Conservation (phyloP, 2,797 vertebrate species). For the Moxostoma hubbsi region DNA sequence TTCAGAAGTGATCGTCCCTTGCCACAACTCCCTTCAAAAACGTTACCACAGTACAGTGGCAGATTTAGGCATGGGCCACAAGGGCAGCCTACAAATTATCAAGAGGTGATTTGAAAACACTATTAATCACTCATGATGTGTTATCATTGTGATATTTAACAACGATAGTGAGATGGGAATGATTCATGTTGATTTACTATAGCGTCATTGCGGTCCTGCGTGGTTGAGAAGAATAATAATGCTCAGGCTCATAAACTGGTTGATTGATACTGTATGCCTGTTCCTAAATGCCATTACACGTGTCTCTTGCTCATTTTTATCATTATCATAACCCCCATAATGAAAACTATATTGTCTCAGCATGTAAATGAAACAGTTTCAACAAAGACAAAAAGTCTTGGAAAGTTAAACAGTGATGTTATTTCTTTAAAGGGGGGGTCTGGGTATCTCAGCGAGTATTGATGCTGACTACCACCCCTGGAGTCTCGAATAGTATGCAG, state of each 20-base stretch:
- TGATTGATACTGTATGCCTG: no score
- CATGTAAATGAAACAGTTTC: neutral
- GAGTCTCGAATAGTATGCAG: no score
- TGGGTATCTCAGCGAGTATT: no score
- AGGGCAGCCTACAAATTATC: no score
- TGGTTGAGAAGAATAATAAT: constrained; percentile 12
- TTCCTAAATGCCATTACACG: neutral
- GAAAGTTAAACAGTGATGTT: no score
- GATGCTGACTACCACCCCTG: no score
- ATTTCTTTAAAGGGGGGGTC: no score
- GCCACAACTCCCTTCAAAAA: no score
- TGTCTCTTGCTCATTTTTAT: neutral
- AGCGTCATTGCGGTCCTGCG: neutral
- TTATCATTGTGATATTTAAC: constrained; percentile 17
- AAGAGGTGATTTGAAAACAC: neutral
- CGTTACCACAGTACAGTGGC: no score
- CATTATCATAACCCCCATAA: neutral
- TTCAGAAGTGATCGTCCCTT: no score
- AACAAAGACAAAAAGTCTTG: neutral
- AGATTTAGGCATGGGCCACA: no score
- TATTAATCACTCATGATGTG: constrained; percentile 18
- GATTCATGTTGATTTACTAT: neutral
- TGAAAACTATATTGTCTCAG: neutral
- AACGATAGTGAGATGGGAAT: neutral
- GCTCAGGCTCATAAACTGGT: neutral